Conservation (phyloP, 2,113 vertebrate species). For the Elachura formosa region DNA sequence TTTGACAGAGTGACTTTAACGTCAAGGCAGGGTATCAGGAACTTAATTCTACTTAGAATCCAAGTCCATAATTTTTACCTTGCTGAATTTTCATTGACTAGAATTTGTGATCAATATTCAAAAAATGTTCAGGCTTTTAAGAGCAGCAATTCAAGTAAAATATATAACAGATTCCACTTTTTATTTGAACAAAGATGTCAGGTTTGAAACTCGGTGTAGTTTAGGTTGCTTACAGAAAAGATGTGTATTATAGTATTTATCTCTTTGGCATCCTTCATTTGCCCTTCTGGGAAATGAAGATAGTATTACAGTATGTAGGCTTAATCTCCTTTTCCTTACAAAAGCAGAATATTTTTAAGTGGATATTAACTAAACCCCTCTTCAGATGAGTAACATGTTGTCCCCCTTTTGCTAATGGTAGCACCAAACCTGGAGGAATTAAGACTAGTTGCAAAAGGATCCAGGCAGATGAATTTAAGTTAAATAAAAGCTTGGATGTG, state of each 20-base stretch:
- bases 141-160: neutral
- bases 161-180: neutral
- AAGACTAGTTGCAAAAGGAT: neutral
- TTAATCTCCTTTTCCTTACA: neutral
- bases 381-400: neutral
- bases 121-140: neutral
- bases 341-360: neutral
- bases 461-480: neutral
- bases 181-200: neutral
- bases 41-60: neutral
- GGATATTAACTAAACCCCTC: neutral
- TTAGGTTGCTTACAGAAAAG: neutral
- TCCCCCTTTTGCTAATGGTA: neutral
- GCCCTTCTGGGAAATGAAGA: neutral
- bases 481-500: neutral
- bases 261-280: neutral
- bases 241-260: neutral
- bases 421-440: neutral
- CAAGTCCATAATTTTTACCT: neutral
- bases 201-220: neutral
- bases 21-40: neutral
- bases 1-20: neutral
- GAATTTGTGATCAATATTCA: neutral
- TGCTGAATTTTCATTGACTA: neutral
- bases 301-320: neutral